A percentile compares a stretch with the other conserved stretches of the same genome.
Evolutionary conservation across 1,140 invertebrate species (phyloP).

Genomic region (Charaxes varanes): DNA sequence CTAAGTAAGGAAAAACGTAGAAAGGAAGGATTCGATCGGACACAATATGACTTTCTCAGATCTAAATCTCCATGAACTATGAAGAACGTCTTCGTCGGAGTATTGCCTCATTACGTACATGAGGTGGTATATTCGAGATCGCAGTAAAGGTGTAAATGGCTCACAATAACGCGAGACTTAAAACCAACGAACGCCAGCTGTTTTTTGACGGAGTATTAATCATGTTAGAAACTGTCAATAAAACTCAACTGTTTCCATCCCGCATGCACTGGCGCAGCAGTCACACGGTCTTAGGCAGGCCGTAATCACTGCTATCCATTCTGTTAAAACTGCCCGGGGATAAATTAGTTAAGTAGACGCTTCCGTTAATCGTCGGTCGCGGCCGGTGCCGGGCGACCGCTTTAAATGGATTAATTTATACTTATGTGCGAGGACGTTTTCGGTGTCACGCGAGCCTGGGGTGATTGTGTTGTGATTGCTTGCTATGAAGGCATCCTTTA

Average conservation of each 20-base stretch:
- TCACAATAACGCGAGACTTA: not conserved
- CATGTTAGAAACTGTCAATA: too few relatives aligned
- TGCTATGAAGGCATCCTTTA: conserved; percentile 65
- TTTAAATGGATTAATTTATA: conserved; percentile 74
- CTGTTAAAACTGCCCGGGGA: conserved; percentile 73
- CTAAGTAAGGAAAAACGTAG: too few relatives aligned
- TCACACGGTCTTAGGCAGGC: conserved; percentile 52
- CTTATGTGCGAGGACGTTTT: conserved; percentile 71
- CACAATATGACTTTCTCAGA: too few relatives aligned
- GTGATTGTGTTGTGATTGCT: conserved; percentile 71
- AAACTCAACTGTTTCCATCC: conserved; percentile 2
- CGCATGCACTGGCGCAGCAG: conserved; percentile 11
- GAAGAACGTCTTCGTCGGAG: too few relatives aligned
- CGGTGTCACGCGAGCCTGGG: conserved; percentile 70
- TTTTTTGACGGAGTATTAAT: too few relatives aligned
- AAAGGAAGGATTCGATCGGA: too few relatives aligned
- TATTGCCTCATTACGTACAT: too few relatives aligned
- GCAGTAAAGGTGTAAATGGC: not conserved
- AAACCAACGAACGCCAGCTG: too few relatives aligned
- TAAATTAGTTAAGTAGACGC: conserved; percentile 76
- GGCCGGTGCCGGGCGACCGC: conserved; percentile 57
- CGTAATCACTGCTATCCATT: conserved; percentile 75
- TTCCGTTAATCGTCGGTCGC: conserved; percentile 74
- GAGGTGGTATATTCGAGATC: not conserved
- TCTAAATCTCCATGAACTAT: too few relatives aligned